These are phyloP conservation scores for Trachelus tabidus DNA, from an alignment of 2,888 invertebrate genomes.

Conservation along the genomic window DNA sequence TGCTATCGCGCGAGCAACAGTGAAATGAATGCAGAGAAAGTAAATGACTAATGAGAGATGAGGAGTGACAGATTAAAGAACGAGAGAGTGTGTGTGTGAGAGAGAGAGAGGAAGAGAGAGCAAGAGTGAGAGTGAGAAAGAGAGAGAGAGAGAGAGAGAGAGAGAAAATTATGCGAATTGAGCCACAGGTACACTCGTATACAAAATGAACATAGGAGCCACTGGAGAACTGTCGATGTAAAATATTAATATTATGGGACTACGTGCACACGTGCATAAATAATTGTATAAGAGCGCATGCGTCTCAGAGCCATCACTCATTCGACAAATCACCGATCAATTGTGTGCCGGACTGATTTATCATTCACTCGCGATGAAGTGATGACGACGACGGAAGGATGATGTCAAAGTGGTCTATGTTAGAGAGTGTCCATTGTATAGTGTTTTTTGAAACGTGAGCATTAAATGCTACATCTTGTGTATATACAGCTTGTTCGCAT, in stretches of 20 bases:
- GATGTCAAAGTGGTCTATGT: constrained; percentile 63
- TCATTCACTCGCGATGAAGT: constrained; percentile 46
- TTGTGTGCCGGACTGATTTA: constrained; percentile 42
- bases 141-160: constrained; percentile 15
- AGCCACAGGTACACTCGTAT: constrained; percentile 30
- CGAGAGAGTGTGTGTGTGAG: background rate
- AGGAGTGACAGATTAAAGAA: constrained; percentile 8
- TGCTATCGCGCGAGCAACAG: constrained; percentile 5
- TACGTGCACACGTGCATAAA: constrained; percentile 44
- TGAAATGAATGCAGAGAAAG: constrained; percentile 3
- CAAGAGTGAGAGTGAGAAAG: constrained; percentile 14
- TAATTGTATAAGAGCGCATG: constrained; percentile 31
- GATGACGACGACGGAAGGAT: constrained; percentile 50
- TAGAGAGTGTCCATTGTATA: constrained; percentile 66
- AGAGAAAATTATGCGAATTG: constrained; percentile 14
- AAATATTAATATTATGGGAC: constrained; percentile 54
- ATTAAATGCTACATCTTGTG: constrained; percentile 66
- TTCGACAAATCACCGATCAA: constrained; percentile 48
- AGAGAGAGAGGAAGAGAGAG: background rate
- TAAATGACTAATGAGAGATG: constrained; percentile 6
- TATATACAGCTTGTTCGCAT: constrained; percentile 49
- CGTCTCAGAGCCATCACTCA: constrained; percentile 43
- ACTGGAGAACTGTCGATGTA: constrained; percentile 50
- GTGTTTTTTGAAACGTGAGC: constrained; percentile 66
- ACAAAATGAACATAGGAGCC: constrained; percentile 28